Percentiles rank a stretch among this genome's conserved stretches.
Conservation (phyloP, 2,797 vertebrate genomes). For the Ceryle rudis region DNA sequence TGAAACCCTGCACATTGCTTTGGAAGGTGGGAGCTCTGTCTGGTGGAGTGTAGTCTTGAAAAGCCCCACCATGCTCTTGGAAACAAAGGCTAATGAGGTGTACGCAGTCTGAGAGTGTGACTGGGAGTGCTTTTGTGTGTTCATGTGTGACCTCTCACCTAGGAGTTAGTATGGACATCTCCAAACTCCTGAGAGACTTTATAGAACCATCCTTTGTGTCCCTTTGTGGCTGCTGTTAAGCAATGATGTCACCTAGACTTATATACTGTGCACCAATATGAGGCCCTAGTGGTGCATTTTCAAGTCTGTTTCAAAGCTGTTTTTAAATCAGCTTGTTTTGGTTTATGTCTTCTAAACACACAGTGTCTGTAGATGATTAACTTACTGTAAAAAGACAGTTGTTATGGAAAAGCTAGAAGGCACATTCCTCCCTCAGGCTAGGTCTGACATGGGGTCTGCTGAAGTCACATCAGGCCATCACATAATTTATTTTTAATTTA, state of each 20-base stretch:
- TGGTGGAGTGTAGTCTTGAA: neutral
- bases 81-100: neutral
- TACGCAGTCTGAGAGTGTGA: accelerated
- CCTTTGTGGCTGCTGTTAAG: neutral
- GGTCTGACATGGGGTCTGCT: neutral
- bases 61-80: neutral
- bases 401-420: constrained; percentile 47
- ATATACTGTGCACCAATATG: accelerated
- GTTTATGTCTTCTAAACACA: constrained; percentile 45
- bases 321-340: constrained; percentile 44
- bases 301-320: neutral
- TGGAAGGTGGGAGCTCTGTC: neutral
- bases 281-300: neutral
- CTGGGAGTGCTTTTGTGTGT: neutral
- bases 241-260: neutral
- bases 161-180: neutral
- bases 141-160: neutral
- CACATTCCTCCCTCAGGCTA: constrained; percentile 45
- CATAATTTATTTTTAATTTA: constrained; percentile 67
- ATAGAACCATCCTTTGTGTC: neutral
- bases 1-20: neutral
- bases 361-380: constrained; percentile 62
- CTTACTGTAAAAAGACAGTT: constrained; percentile 45
- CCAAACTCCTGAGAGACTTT: neutral
- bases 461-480: constrained; percentile 25